Evolutionary conservation across 2,113 vertebrate genomes (phyloP).

Genomic region (Chauna torquata): DNA sequence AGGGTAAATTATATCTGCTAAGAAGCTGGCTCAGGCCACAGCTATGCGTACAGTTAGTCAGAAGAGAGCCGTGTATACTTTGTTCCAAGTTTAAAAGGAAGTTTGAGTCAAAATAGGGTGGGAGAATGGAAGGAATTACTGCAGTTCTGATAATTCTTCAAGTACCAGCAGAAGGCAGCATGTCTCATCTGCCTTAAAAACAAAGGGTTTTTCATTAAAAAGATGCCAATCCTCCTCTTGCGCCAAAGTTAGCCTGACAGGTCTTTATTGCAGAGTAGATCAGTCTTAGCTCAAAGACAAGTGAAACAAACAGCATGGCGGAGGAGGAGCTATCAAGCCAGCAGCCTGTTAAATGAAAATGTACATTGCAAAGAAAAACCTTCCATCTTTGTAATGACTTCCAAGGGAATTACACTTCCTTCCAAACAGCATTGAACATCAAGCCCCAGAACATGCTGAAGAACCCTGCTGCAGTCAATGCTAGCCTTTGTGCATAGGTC

Average conservation of each 20-base stretch:
- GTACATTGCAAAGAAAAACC: not conserved
- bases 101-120: not conserved
- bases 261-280: not conserved
- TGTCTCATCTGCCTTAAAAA: not conserved
- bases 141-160: not conserved
- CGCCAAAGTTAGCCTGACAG: not conserved
- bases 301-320: not conserved
- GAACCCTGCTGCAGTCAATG: too few species aligned
- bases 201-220: not conserved
- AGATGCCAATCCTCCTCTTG: slow-evolving; percentile 8
- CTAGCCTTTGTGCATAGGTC: not conserved
- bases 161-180: not conserved
- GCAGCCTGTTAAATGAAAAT: not conserved
- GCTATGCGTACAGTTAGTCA: not conserved
- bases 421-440: not conserved
- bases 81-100: not conserved
- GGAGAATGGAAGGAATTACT: not conserved
- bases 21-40: not conserved
- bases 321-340: not conserved
- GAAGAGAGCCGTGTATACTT: not conserved
- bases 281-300: not conserved
- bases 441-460: too few species aligned
- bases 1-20: not conserved
- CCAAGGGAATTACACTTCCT: not conserved
- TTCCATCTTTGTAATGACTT: not conserved